Evolutionary conservation across 2,797 vertebrate genomes (phyloP).

Genomic region (Bradypus variegatus): DNA sequence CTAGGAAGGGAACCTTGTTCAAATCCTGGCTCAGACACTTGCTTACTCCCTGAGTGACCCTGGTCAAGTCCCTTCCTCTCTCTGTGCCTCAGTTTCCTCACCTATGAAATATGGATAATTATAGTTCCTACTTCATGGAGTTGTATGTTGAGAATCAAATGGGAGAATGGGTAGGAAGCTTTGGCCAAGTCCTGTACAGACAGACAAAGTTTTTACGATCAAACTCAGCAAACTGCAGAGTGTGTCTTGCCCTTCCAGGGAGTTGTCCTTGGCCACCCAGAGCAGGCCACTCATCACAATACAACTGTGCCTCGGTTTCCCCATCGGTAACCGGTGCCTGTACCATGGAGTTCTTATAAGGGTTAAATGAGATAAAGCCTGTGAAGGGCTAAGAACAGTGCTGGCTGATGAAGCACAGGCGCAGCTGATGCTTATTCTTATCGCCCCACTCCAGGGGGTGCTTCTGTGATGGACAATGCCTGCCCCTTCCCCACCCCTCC

Average conservation of each 20-base stretch:
- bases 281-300: neutral
- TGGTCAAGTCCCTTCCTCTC: neutral
- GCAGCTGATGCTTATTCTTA: rapidly evolving
- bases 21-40: neutral
- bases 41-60: neutral
- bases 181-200: neutral
- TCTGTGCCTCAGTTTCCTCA: neutral
- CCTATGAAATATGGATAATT: neutral
- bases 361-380: neutral
- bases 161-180: neutral
- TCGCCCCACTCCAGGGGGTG: neutral
- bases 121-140: neutral
- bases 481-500: neutral
- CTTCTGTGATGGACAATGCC: neutral
- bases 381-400: neutral
- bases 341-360: neutral
- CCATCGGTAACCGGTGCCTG: neutral
- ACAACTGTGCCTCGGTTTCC: neutral
- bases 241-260: neutral
- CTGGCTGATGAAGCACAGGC: neutral
- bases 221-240: neutral
- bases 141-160: neutral
- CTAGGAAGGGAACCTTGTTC: neutral
- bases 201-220: neutral
- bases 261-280: neutral